Evolutionary conservation across 37 sponge, comb jelly and placozoan genomes (phyloP).

Genomic region (Halisarca cf. caerulea): DNA sequence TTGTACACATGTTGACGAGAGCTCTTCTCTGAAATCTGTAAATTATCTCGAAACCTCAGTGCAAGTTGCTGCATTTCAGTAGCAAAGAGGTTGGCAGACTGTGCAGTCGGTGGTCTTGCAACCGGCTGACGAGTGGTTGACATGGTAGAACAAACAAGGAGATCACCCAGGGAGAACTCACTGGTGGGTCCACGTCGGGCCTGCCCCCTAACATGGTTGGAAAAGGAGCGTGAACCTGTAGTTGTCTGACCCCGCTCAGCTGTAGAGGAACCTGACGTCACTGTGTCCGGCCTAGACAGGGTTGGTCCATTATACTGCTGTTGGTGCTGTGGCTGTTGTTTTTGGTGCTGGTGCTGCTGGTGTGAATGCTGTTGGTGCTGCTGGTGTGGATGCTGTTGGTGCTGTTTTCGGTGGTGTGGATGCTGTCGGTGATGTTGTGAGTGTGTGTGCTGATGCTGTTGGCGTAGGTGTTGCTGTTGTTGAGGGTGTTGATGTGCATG

Average conservation of each 20-base stretch:
- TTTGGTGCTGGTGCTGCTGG: background rate
- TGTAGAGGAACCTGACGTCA: no score
- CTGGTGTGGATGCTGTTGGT: background rate
- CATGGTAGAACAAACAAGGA: background rate
- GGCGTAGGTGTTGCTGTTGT: no score
- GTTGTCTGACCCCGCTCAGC: no score
- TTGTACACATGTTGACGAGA: constrained; percentile 29
- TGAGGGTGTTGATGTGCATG: background rate
- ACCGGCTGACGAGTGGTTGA: background rate
- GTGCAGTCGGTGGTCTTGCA: background rate
- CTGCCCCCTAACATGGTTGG: no score
- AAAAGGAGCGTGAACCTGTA: no score
- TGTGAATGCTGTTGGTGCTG: background rate
- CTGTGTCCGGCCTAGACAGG: no score
- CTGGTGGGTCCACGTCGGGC: background rate
- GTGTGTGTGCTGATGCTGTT: no score
- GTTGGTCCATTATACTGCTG: no score
- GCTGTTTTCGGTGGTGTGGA: background rate
- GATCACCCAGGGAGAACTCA: constrained; percentile 5
- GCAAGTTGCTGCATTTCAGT: constrained; percentile 43
- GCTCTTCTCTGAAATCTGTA: constrained; percentile 41
- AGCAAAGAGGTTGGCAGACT: background rate
- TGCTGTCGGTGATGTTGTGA: no score
- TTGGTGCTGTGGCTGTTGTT: no score
- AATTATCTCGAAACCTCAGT: constrained; percentile 43